Conservation (phyloP, 2,113 vertebrate species). For the Periophthalmus modestus region DNA sequence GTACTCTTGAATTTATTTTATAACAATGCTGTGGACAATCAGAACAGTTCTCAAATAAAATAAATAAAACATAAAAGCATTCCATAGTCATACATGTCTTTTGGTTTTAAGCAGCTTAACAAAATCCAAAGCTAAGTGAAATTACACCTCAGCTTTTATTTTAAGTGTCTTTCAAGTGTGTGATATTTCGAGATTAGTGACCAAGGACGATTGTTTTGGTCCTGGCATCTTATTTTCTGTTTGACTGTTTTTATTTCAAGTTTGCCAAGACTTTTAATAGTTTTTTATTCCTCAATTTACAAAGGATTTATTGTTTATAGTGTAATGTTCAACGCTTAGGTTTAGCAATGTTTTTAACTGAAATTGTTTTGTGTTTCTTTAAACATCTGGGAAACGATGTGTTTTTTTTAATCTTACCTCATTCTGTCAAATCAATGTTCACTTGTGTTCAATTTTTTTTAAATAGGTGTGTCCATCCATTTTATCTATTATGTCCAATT, state of each 20-base stretch:
- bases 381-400: constrained; percentile 33
- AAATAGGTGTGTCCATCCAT: constrained; percentile 55
- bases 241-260: constrained; percentile 55
- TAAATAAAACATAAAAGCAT: constrained; percentile 35
- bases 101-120: constrained; percentile 33
- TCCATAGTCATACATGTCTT: constrained; percentile 31
- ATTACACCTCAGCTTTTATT: constrained; percentile 31
- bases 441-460: constrained; percentile 37
- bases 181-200: neutral
- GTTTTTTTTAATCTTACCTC: constrained; percentile 45
- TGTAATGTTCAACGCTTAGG: constrained; percentile 51
- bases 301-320: constrained; percentile 72
- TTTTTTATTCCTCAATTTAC: constrained; percentile 54
- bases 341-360: constrained; percentile 31
- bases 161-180: too few species aligned
- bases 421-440: constrained; percentile 52
- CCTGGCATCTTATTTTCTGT: constrained; percentile 35
- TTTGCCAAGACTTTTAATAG: constrained; percentile 20
- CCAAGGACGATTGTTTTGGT: constrained; percentile 21
- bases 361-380: constrained; percentile 7
- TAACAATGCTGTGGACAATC: constrained; percentile 73
- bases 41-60: constrained; percentile 9
- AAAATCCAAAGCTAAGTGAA: constrained; percentile 48
- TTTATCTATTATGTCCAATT: constrained; percentile 59
- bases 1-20: constrained; percentile 37